Evolutionary conservation across 2,797 vertebrate species (phyloP).

Genomic region (Distichodus sexfasciatus): DNA sequence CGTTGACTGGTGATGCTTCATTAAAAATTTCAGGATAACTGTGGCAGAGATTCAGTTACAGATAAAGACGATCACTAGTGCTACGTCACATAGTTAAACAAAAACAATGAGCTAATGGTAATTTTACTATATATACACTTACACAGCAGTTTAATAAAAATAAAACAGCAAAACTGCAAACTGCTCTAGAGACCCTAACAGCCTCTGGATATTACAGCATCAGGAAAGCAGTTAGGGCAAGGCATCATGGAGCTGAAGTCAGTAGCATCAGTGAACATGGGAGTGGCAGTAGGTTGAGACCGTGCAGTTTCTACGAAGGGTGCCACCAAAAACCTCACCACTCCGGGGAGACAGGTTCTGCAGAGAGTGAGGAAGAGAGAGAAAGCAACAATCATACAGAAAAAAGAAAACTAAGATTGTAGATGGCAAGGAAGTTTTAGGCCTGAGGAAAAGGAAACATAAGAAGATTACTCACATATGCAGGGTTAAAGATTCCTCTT

Average conservation of each 20-base stretch:
- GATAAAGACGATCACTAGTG: too few species aligned
- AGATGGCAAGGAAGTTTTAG: neutral
- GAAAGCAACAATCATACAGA: neutral
- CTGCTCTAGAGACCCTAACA: too few species aligned
- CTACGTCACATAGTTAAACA: too few species aligned
- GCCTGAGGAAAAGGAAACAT: neutral
- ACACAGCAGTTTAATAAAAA: too few species aligned
- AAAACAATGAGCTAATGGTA: too few species aligned
- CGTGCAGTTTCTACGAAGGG: slow-evolving; percentile 50
- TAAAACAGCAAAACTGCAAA: too few species aligned
- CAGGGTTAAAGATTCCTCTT: slow-evolving; percentile 17
- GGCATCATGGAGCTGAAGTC: slow-evolving; percentile 50
- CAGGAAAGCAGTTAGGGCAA: too few species aligned
- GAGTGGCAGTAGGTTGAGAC: slow-evolving; percentile 56
- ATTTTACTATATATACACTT: too few species aligned
- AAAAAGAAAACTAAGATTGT: slow-evolving; percentile 37
- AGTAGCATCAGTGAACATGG: slow-evolving; percentile 65
- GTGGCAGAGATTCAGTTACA: too few species aligned
- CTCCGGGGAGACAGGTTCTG: slow-evolving; percentile 55
- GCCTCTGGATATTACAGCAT: too few species aligned
- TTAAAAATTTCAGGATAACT: too few species aligned
- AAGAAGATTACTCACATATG: slow-evolving; percentile 29
- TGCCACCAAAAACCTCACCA: slow-evolving; percentile 48
- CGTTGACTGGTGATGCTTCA: too few species aligned
- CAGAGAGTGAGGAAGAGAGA: slow-evolving; percentile 39